phyloP scores from a whole-genome alignment of 2,888 invertebrate species.

The Nezara viridula region DNA sequence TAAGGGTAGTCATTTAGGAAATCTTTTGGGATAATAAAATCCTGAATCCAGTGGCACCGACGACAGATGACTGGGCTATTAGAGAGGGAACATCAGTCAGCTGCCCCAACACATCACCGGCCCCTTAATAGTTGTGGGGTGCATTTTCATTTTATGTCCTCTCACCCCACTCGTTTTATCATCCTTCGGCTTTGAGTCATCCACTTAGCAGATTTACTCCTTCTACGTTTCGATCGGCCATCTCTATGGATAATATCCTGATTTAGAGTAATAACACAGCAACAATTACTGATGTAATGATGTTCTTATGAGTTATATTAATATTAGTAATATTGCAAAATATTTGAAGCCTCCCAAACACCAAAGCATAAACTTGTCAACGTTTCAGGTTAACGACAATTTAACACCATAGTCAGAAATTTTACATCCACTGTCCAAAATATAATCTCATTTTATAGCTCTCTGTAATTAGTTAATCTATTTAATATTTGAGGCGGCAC shows the following conservation, averaged over 20 bases:
- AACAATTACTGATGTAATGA: no score
- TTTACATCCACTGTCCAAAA: no score
- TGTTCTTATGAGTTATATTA: no score
- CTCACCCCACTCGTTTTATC: not conserved
- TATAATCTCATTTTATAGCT: no score
- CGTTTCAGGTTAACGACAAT: no score
- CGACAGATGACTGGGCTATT: constrained; percentile 23
- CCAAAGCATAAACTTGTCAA: no score
- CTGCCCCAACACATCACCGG: constrained; percentile 15
- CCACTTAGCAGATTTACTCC: constrained; percentile 35
- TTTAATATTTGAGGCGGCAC: no score
- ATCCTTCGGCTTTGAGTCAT: constrained; percentile 39
- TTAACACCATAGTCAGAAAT: no score
- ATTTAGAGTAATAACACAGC: not conserved
- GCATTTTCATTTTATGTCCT: constrained; percentile 42
- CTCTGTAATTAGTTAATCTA: no score
- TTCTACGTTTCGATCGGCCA: not conserved
- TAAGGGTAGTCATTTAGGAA: not conserved
- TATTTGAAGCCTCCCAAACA: no score
- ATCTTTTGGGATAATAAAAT: constrained; percentile 1
- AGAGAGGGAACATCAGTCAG: constrained; percentile 45
- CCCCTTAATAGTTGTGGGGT: constrained; percentile 25
- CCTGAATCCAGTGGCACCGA: not conserved
- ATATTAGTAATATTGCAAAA: no score
- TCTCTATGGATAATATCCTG: not conserved